These are phyloP conservation scores for Radopholus similis DNA, from an alignment of 1,140 invertebrate species.

Conservation along the genomic window DNA sequence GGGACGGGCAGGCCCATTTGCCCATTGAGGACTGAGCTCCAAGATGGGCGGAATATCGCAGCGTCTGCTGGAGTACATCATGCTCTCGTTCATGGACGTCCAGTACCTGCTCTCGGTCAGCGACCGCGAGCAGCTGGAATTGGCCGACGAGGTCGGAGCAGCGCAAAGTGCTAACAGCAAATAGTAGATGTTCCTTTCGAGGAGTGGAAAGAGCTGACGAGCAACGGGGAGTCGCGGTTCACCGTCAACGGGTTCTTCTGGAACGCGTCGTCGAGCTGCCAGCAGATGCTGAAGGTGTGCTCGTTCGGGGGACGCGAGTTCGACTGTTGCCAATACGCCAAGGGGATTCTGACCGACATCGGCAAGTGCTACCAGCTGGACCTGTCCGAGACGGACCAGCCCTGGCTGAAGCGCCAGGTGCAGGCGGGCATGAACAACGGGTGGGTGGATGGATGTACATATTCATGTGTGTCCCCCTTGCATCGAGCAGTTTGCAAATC, in stretches of 20 bases:
- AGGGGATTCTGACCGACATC: constrained; percentile 49
- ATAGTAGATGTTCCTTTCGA: background rate
- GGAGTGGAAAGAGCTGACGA: constrained; percentile 30
- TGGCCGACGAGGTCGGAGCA: constrained; percentile 17
- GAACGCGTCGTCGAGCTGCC: constrained; percentile 41
- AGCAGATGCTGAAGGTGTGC: constrained; percentile 48
- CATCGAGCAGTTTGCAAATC: constrained; percentile 44
- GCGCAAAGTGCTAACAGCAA: background rate
- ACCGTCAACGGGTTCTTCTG: constrained; percentile 52
- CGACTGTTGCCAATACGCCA: constrained; percentile 50
- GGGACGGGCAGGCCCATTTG: too few species aligned
- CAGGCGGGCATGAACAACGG: constrained; percentile 57
- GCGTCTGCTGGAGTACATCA: constrained; percentile 44
- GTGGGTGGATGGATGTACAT: background rate
- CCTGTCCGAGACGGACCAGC: constrained; percentile 30
- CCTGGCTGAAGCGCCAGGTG: constrained; percentile 43
- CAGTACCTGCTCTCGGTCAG: constrained; percentile 11
- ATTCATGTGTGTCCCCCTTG: background rate
- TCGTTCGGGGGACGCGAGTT: constrained; percentile 50
- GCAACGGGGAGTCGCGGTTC: constrained; percentile 34
- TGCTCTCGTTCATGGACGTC: constrained; percentile 32
- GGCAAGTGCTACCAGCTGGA: constrained; percentile 48
- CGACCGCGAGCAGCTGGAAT: constrained; percentile 6
- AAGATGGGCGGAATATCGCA: constrained; percentile 20
- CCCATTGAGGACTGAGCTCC: background rate